phyloP scores from a whole-genome alignment of 2,888 invertebrate genomes.

The Zele albiditarsus region DNA sequence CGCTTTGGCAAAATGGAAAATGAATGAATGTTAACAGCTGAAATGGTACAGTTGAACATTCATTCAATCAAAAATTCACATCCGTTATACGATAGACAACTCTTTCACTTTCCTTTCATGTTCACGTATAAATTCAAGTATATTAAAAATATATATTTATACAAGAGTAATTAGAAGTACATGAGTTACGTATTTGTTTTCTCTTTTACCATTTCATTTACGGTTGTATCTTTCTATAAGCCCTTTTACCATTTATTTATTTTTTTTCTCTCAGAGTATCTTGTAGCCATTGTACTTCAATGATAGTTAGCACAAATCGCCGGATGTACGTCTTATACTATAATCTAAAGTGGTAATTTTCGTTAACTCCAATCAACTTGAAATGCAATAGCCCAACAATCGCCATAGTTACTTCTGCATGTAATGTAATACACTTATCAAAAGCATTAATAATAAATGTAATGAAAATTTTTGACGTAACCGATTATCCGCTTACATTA shows the following conservation, averaged over 20 bases:
- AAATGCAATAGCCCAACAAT: slow-evolving; percentile 43
- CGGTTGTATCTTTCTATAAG: too few relatives aligned
- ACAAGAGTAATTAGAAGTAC: background rate
- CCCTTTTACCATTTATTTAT: background rate
- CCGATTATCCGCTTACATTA: too few relatives aligned
- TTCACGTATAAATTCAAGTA: too few relatives aligned
- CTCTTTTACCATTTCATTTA: background rate
- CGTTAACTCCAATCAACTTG: slow-evolving; percentile 49
- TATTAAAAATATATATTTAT: background rate
- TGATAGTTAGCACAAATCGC: slow-evolving; percentile 43
- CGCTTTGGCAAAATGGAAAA: slow-evolving; percentile 12
- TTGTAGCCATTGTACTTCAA: slow-evolving; percentile 22
- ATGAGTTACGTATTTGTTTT: background rate
- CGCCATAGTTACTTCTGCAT: slow-evolving; percentile 36
- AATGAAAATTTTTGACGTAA: too few relatives aligned
- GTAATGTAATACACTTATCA: background rate
- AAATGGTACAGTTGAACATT: slow-evolving; percentile 6
- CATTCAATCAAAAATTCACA: slow-evolving; percentile 8
- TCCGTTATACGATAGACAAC: background rate
- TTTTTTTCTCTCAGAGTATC: background rate
- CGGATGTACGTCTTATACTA: slow-evolving; percentile 49
- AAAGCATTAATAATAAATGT: too few relatives aligned
- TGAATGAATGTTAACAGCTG: slow-evolving; percentile 24
- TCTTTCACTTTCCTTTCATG: background rate
- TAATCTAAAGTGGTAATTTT: slow-evolving; percentile 50